These are phyloP conservation scores for Aptenodytes forsteri DNA, from an alignment of 2,113 vertebrate genomes.

Conservation along the genomic window DNA sequence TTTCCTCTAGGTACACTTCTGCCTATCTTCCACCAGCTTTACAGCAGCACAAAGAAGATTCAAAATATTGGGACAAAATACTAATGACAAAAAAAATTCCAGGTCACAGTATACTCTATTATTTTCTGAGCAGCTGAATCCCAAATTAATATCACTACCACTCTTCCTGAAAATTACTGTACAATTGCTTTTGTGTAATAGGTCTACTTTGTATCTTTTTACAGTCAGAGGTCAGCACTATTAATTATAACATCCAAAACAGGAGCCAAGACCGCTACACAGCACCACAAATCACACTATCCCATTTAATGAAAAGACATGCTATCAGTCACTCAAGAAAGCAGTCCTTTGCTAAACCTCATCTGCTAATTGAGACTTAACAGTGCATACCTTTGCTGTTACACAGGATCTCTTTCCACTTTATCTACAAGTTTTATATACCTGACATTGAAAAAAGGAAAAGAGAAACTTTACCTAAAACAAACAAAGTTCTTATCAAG, in stretches of 20 bases:
- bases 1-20: background rate
- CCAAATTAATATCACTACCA: background rate
- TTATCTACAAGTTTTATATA: background rate
- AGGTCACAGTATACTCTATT: background rate
- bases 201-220: background rate
- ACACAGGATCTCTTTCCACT: background rate
- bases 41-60: background rate
- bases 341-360: background rate
- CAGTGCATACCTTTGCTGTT: background rate
- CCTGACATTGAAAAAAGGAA: background rate
- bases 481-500: background rate
- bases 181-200: background rate
- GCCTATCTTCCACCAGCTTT: background rate
- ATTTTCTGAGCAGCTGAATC: background rate
- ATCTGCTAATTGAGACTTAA: background rate
- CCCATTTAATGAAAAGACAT: background rate
- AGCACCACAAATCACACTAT: background rate
- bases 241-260: conserved; percentile 2
- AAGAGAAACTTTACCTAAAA: background rate
- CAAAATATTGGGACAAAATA: background rate
- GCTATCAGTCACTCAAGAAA: background rate
- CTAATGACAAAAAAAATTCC: background rate
- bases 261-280: background rate
- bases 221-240: background rate
- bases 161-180: background rate